Base-by-base conservation (phyloP, 2,888 invertebrate genomes). In the Agonopterix alstromeriana region DNA sequence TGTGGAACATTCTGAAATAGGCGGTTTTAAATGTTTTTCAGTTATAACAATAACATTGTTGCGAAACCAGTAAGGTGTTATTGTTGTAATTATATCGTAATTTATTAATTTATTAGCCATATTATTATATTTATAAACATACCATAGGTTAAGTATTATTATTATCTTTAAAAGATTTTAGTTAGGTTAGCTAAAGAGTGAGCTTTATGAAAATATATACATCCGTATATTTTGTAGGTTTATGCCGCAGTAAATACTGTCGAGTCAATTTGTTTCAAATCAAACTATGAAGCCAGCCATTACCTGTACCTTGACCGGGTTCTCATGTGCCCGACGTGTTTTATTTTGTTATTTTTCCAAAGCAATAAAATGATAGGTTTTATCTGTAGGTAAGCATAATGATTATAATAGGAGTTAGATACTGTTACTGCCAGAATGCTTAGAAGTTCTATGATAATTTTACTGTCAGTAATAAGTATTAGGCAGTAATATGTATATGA, bases 71-170 rank as follows among this genome's bases (percentile, higher is more conserved):
- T 9, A 17, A 49, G 41, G 9, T 48, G 51, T 52, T 52, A 52
- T 52, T 52, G 51, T 73, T 76, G 74, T 73, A 76, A 71, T 72
- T 74, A 69, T 68, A 68, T 66, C 56, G 55, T 69, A 61, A 53
- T 48, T 53, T 70, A 65, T 78, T 77, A 77, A 82, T 77, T 84
- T 84, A 82, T 82, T 85, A 87, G 87, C 82, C 82, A 86, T 86
- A 82, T 76, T 86, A 82, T 76, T 82, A 77, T 86, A 84, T 87
- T 85, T 87, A 87, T 88, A 79, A 81, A 87, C 86, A 87, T 88
- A 88, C 88, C 88, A 88, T 88, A 88, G 86, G 80, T 61, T 87
- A 85, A 86, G 85, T 77, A 77, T 81, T 80, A 76, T 83, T 78
- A 77, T 82, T 84, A 83, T 84, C 83, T 85, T 85, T 76, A 71